Evolutionary conservation across 2,888 invertebrate species (phyloP).

Genomic region (Sarcophaga rosellei): DNA sequence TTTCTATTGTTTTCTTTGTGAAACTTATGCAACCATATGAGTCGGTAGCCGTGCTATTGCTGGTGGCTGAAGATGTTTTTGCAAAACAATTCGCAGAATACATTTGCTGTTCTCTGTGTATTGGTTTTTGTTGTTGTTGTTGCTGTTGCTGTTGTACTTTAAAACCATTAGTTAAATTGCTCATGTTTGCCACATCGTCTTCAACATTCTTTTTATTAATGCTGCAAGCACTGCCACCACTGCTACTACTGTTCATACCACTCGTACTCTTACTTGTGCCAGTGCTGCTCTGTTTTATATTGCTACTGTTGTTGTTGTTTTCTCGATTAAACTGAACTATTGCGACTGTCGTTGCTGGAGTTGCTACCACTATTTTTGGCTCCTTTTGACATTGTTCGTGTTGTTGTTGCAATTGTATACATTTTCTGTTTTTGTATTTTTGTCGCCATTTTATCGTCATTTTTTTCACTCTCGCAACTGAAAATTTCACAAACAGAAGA

Average conservation of each 20-base stretch:
- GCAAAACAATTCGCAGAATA: slow-evolving; percentile 38
- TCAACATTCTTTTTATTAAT: slow-evolving; percentile 36
- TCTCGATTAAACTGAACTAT: background rate
- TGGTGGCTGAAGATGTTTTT: slow-evolving; percentile 44
- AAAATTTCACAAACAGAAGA: slow-evolving; percentile 60
- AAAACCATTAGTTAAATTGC: slow-evolving; percentile 61
- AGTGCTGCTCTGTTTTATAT: slow-evolving; percentile 43
- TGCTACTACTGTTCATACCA: background rate
- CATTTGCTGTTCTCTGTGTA: slow-evolving; percentile 5
- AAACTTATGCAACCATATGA: slow-evolving; percentile 42
- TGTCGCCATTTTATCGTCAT: slow-evolving; percentile 81
- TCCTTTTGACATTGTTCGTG: slow-evolving; percentile 61
- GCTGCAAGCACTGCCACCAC: background rate
- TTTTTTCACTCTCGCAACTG: slow-evolving; percentile 73
- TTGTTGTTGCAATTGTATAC: slow-evolving; percentile 53
- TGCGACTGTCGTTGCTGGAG: slow-evolving; percentile 29
- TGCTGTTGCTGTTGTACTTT: slow-evolving; percentile 38
- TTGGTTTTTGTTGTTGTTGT: background rate
- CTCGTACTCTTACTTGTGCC: slow-evolving; percentile 2
- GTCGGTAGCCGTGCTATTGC: slow-evolving; percentile 13
- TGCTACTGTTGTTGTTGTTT: slow-evolving; percentile 16
- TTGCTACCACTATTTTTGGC: slow-evolving; percentile 57
- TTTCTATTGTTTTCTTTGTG: slow-evolving; percentile 35
- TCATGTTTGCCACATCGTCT: slow-evolving; percentile 57
- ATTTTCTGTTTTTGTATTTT: slow-evolving; percentile 79